phyloP scores from a whole-genome alignment of 2,888 invertebrate species.

The Brenthis hecate region DNA sequence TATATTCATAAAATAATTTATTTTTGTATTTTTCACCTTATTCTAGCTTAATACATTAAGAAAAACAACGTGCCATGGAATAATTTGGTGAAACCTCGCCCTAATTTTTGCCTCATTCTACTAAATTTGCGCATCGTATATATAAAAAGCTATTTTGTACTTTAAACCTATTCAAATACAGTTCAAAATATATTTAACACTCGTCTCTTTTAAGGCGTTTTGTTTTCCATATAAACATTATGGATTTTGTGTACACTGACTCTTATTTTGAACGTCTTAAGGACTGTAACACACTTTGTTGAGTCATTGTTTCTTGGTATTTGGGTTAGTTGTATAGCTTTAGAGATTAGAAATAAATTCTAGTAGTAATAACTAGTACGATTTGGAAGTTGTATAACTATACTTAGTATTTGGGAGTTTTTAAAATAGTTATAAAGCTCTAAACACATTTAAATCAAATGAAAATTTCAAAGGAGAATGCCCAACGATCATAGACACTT shows the following conservation, averaged over 20 bases:
- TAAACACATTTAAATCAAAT: no score
- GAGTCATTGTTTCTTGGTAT: not conserved
- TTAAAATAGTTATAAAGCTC: no score
- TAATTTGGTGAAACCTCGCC: constrained; percentile 27
- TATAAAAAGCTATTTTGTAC: not conserved
- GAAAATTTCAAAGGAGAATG: no score
- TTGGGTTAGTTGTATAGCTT: not conserved
- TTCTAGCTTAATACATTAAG: not conserved
- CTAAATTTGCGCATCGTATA: not conserved
- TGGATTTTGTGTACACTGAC: not conserved
- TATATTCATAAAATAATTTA: no score
- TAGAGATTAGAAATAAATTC: not conserved
- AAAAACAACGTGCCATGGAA: constrained; percentile 21
- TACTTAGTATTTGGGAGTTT: not conserved
- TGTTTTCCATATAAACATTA: not conserved
- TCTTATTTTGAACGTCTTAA: not conserved
- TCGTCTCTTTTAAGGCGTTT: not conserved
- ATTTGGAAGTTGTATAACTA: not conserved
- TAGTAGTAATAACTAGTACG: not conserved
- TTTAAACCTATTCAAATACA: not conserved
- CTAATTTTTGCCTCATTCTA: constrained; percentile 16
- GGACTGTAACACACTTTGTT: not conserved
- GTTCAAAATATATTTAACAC: not conserved
- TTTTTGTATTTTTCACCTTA: not conserved
- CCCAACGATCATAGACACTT: no score